Evolutionary conservation across 2,888 invertebrate species (phyloP), one percentile per base, ranked within the genome.

Genomic region (Opisthograptis luteolata): DNA sequence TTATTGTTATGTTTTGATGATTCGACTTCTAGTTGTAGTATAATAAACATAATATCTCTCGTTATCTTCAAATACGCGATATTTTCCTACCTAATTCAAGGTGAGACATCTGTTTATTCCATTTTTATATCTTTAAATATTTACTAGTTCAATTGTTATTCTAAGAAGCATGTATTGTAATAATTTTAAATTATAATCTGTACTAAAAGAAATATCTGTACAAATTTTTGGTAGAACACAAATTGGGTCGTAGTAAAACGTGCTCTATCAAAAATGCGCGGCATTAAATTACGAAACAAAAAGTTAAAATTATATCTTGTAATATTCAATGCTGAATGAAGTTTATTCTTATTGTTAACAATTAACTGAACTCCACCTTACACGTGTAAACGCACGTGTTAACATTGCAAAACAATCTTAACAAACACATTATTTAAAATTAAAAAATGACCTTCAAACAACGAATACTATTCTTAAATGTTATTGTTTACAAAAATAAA

Each of bases 1-100:
- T n/a, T n/a, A n/a, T n/a, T 7, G 6, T 34, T 36, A 20, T 9
- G 8, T 17, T 12, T 27, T 20, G 3, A 22, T 19, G 3, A 22
- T 35, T 13, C 14, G 0, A 14, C 14, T 6, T 36, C 15, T 25
- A 25, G 9, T 17, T 9, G 8, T 36, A 22, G 8, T n/a, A 34
- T 7, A 31, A 19, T 9, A 28, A 36, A 7, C 15, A 46, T 7
- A 35, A 34, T 24, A 35, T 32, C 15, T 31, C 24, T 41, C 24
- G 47, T 36, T 46, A 53, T 51, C 53, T 45, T 12, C 17, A 9
- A 37, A 43, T 28, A 20, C 40, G 51, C 45, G 25, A 28, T 52
- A 55, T 46, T 54, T 41, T 39, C 19, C 24, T 47, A 43, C 32
- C 48, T 50, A 47, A 53, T 50, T 58, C 53, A 55, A 60, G 55